phyloP scores from a whole-genome alignment of 2,888 invertebrate genomes.

The Nymphalis urticae region DNA sequence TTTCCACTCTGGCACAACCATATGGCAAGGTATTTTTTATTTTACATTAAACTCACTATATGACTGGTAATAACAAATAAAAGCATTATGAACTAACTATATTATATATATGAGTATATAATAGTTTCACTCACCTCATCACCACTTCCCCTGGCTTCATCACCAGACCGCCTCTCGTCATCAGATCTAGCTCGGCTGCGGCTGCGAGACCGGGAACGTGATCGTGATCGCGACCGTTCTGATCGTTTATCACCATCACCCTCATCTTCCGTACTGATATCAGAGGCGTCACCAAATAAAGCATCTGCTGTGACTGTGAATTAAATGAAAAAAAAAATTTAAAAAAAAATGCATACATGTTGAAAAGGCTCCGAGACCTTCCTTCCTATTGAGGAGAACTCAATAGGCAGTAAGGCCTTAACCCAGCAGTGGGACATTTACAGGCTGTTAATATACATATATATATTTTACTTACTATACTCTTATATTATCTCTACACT shows the following conservation, averaged over 20 bases:
- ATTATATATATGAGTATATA: background rate
- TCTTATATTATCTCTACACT: background rate
- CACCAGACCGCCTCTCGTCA: conserved; percentile 71
- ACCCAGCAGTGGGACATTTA: too few species aligned
- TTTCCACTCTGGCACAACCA: too few species aligned
- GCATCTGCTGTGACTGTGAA: conserved; percentile 87
- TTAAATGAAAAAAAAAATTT: background rate
- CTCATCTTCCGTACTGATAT: conserved; percentile 93
- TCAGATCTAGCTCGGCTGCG: conserved; percentile 58
- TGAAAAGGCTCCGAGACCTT: too few species aligned
- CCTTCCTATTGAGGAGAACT: too few species aligned
- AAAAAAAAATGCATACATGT: too few species aligned
- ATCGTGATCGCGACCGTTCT: conserved; percentile 47
- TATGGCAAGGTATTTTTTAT: too few species aligned
- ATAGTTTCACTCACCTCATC: conserved; percentile 57
- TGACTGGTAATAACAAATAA: too few species aligned
- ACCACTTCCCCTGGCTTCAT: conserved; percentile 71
- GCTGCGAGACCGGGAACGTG: conserved; percentile 56
- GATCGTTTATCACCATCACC: conserved; percentile 68
- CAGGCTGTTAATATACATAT: too few species aligned
- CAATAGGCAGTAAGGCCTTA: too few species aligned
- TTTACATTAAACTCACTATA: too few species aligned
- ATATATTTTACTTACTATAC: too few species aligned
- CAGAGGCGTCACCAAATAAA: conserved; percentile 95
- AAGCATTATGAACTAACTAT: too few species aligned